Evolutionary conservation across 1,140 invertebrate genomes (phyloP).

Genomic region (Lucilia sericata): DNA sequence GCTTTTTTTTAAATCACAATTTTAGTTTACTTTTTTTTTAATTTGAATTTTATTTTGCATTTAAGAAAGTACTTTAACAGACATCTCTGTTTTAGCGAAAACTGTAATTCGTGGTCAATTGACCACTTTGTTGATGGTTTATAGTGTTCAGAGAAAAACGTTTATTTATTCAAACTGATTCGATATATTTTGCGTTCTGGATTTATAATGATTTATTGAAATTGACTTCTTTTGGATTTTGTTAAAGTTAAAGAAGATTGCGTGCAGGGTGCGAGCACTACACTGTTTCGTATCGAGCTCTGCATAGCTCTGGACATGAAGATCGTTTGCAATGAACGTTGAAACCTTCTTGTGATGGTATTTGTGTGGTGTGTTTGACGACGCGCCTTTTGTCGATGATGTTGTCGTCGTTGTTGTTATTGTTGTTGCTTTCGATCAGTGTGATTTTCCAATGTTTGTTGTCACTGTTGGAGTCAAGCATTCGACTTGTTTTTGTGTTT

Average conservation of each 20-base stretch:
- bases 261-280: conserved; percentile 37
- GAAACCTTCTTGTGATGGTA: conserved; percentile 41
- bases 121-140: too few relatives aligned
- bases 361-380: not conserved
- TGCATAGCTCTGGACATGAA: conserved; percentile 47
- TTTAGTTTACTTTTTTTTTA: not conserved
- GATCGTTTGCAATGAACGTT: conserved; percentile 35
- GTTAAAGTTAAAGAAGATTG: not conserved
- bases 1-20: conserved; percentile 39
- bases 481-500: conserved; percentile 3
- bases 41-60: not conserved
- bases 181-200: too few relatives aligned
- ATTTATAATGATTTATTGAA: too few relatives aligned
- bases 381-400: conserved; percentile 14
- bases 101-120: too few relatives aligned
- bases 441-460: conserved; percentile 32
- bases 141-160: too few relatives aligned
- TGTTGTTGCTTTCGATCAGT: conserved; percentile 13
- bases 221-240: not conserved
- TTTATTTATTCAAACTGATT: too few relatives aligned
- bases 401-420: not conserved
- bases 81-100: too few relatives aligned
- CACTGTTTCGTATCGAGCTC: conserved; percentile 48
- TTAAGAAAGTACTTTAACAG: not conserved
- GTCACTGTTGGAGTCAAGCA: not conserved